phyloP scores from a whole-genome alignment of 1,140 invertebrate species.

The Drosophila biarmipes region DNA sequence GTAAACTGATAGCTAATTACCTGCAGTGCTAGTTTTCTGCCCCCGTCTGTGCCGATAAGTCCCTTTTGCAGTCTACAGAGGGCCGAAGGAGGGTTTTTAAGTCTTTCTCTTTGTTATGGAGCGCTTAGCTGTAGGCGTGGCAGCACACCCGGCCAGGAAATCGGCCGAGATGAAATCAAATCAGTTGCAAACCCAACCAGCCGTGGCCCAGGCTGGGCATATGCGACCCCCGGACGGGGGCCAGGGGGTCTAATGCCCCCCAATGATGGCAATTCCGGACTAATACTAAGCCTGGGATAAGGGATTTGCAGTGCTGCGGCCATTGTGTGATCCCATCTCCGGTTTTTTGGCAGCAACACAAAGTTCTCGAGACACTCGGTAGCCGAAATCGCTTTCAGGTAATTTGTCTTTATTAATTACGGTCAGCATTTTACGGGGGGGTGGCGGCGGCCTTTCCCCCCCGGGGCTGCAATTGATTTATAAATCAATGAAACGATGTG shows the following conservation, averaged over 20 bases:
- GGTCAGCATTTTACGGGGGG: not conserved
- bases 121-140: slow-evolving; percentile 48
- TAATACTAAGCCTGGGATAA: slow-evolving; percentile 36
- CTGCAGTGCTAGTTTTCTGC: not conserved
- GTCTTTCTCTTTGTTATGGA: slow-evolving; percentile 29
- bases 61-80: not conserved
- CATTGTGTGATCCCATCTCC: slow-evolving; percentile 3
- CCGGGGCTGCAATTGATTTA: slow-evolving; percentile 62
- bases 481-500: slow-evolving; percentile 74
- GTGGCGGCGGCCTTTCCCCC: not conserved
- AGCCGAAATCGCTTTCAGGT: slow-evolving; percentile 23
- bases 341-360: not conserved
- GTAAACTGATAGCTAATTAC: no score
- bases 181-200: slow-evolving; percentile 51
- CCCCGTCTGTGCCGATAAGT: slow-evolving; percentile 4
- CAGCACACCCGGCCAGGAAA: slow-evolving; percentile 28
- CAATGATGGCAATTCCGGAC: slow-evolving; percentile 17
- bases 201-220: slow-evolving; percentile 37
- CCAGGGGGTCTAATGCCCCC: not conserved
- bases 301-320: slow-evolving; percentile 23
- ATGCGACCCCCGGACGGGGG: not conserved
- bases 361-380: slow-evolving; percentile 10
- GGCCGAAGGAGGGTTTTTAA: slow-evolving; percentile 5
- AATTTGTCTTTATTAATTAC: slow-evolving; percentile 64
- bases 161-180: slow-evolving; percentile 53